These are phyloP conservation scores for Phrynocephalus forsythii DNA, from an alignment of 2,797 vertebrate genomes.

Conservation along the genomic window DNA sequence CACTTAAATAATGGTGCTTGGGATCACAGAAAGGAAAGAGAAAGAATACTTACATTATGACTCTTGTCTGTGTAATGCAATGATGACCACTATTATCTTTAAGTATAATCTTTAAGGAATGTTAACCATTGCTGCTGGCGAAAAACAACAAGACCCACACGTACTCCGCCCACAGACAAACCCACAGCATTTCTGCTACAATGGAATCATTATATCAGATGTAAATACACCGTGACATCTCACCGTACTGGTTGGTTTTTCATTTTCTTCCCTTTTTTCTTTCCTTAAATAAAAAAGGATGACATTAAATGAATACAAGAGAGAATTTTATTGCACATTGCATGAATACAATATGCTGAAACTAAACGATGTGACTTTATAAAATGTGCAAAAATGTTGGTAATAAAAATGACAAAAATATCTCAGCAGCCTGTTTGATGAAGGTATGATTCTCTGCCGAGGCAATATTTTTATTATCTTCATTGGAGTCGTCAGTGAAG, in stretches of 20 bases:
- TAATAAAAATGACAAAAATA: constrained; percentile 45
- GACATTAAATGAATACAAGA: constrained; percentile 30
- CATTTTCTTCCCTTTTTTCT: constrained; percentile 42
- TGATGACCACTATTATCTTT: constrained; percentile 31
- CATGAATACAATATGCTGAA: constrained; percentile 40
- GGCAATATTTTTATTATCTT: constrained; percentile 10
- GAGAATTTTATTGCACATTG: constrained; percentile 27
- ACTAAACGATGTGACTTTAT: constrained; percentile 32
- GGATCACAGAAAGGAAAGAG: not conserved
- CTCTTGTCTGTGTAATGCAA: not conserved
- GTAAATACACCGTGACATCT: constrained; percentile 30
- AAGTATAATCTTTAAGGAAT: not conserved
- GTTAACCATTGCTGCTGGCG: constrained; percentile 35
- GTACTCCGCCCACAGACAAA: no score
- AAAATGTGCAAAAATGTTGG: constrained; percentile 64
- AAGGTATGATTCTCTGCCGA: constrained; percentile 49
- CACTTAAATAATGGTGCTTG: constrained; percentile 35
- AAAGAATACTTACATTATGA: constrained; percentile 21
- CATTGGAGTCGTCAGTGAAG: not conserved
- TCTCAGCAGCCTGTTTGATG: constrained; percentile 8
- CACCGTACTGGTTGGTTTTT: not conserved
- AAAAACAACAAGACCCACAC: not conserved
- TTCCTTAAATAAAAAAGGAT: constrained; percentile 53
- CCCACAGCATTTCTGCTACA: constrained; percentile 15
- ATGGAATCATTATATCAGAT: constrained; percentile 42